These are phyloP conservation scores for Trididemnum clinides DNA, from an alignment of 23 tunicate genomes.

Conservation along the genomic window DNA sequence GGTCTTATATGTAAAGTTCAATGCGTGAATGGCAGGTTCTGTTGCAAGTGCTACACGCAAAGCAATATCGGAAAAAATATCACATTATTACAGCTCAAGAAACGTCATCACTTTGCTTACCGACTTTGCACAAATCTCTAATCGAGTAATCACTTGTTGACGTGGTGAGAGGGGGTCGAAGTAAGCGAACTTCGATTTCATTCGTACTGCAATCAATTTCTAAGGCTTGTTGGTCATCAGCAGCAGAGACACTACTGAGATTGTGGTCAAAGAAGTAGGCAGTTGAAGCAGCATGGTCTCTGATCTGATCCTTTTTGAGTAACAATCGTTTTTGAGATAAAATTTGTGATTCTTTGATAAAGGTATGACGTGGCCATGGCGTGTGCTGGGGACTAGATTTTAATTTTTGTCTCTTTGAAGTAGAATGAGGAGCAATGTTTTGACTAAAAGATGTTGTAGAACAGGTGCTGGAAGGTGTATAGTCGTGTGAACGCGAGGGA, in stretches of 20 bases:
- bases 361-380: not conserved
- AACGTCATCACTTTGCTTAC: slow-evolving; percentile 7
- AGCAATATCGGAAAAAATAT: too few species aligned
- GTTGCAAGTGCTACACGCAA: too few species aligned
- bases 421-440: too few species aligned
- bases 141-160: not conserved
- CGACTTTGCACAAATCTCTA: slow-evolving; percentile 9
- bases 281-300: not conserved
- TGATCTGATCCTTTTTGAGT: not conserved
- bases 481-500: not conserved
- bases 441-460: not conserved
- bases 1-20: too few species aligned
- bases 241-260: not conserved
- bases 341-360: not conserved
- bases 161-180: too few species aligned
- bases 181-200: slow-evolving; percentile 67
- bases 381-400: not conserved
- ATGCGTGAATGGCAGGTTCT: too few species aligned
- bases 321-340: not conserved
- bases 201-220: slow-evolving; percentile 87
- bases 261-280: too few species aligned
- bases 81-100: too few species aligned
- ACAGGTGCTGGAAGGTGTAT: not conserved
- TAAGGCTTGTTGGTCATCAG: slow-evolving; percentile 20
- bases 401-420: not conserved